These are phyloP conservation scores for Papilio polytes DNA, from an alignment of 1,140 invertebrate genomes.

Conservation along the genomic window DNA sequence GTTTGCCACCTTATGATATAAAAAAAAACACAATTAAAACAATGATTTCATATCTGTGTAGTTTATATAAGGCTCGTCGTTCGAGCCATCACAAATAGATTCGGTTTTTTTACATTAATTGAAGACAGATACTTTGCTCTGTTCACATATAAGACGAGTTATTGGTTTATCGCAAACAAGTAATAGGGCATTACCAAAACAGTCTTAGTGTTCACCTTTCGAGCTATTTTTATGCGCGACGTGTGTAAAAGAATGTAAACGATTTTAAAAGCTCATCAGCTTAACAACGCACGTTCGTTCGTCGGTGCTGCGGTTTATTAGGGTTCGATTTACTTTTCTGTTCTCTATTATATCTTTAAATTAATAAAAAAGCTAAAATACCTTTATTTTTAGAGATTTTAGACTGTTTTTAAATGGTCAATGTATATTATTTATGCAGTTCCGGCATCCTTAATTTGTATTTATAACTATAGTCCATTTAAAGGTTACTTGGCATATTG, in stretches of 20 bases:
- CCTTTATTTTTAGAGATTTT: no score
- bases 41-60: no score
- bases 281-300: constrained; percentile 43
- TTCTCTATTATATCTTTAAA: no score
- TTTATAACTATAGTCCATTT: constrained; percentile 20
- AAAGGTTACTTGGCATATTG: constrained; percentile 1
- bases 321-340: constrained; percentile 8
- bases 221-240: constrained; percentile 53
- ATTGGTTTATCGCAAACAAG: background rate
- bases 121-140: background rate
- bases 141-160: background rate
- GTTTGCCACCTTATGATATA: no score
- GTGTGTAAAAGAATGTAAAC: constrained; percentile 49
- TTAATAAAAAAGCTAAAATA: no score
- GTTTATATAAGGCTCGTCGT: no score
- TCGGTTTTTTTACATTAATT: background rate
- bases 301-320: constrained; percentile 31
- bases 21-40: no score
- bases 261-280: constrained; percentile 51
- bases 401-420: background rate
- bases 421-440: background rate
- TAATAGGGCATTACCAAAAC: constrained; percentile 31
- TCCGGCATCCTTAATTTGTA: background rate
- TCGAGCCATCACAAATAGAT: background rate
- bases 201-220: constrained; percentile 23